Conservation (phyloP, 2,113 vertebrate genomes). For the Semicossyphus pulcher region DNA sequence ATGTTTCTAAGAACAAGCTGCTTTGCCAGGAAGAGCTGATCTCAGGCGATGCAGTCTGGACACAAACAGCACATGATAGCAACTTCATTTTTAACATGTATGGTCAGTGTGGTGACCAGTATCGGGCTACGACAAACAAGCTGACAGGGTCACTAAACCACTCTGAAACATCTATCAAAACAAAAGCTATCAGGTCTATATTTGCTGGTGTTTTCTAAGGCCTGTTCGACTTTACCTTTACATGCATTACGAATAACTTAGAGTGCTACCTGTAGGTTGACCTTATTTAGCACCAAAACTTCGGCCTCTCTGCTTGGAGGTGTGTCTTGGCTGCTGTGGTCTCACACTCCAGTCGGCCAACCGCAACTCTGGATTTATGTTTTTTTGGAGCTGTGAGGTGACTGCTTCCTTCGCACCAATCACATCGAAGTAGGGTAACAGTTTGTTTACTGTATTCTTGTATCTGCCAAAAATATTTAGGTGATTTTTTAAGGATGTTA, state of each 20-base stretch:
- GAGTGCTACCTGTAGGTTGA: not conserved
- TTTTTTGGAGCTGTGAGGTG: not conserved
- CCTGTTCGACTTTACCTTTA: not conserved
- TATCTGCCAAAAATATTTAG: not conserved
- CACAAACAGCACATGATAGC: conserved; percentile 22
- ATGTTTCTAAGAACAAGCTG: conserved; percentile 50
- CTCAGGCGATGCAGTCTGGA: not conserved
- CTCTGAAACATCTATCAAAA: not conserved
- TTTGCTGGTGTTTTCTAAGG: not conserved
- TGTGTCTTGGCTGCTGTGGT: not conserved
- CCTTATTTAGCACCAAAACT: not conserved
- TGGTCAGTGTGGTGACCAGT: not conserved
- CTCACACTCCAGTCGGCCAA: conserved; percentile 15
- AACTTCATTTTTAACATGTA: conserved; percentile 3
- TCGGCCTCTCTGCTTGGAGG: not conserved
- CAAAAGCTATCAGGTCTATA: not conserved
- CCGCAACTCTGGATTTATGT: not conserved
- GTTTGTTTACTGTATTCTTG: not conserved
- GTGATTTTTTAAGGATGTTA: not conserved
- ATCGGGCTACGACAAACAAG: conserved; percentile 15
- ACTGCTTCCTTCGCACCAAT: not conserved
- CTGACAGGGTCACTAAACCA: not conserved
- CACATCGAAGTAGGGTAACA: not conserved
- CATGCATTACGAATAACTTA: not conserved
- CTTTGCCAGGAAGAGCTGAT: conserved; percentile 29